These are phyloP conservation scores for Hermaeophaga mercurialis DNA, from an alignment of 2,888 invertebrate genomes.

Conservation along the genomic window DNA sequence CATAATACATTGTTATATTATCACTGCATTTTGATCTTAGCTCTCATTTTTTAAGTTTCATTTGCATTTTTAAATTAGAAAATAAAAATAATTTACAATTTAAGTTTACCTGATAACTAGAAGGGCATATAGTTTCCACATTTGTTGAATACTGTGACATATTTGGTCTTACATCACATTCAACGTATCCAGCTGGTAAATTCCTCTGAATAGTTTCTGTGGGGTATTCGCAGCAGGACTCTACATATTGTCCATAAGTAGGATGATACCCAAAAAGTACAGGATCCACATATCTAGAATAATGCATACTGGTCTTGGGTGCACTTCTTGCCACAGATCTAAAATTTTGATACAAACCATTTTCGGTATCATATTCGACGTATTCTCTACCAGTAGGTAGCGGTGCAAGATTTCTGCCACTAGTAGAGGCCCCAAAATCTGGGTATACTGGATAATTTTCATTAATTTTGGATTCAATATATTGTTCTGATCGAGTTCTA, in stretches of 20 bases:
- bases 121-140: neutral
- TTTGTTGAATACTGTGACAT: neutral
- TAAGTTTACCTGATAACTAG: neutral
- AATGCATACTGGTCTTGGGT: neutral
- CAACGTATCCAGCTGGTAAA: neutral
- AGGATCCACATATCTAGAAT: slow-evolving; percentile 11
- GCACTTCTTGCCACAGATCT: neutral
- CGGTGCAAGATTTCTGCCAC: neutral
- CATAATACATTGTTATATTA: too few species aligned
- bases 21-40: too few species aligned
- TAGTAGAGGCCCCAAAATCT: neutral
- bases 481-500: slow-evolving; percentile 1
- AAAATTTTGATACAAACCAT: neutral
- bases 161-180: neutral
- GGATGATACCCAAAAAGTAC: neutral
- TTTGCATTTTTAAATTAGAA: too few species aligned
- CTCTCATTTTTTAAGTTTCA: too few species aligned
- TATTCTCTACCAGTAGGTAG: neutral
- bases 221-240: neutral
- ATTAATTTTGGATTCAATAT: slow-evolving; percentile 1
- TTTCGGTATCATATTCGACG: neutral
- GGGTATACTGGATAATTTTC: slow-evolving; percentile 15
- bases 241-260: neutral
- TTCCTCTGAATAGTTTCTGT: neutral
- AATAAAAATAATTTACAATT: too few species aligned